Evolutionary conservation across 2,113 vertebrate genomes (phyloP), one percentile per base, ranked within the genome.

Genomic region (Microcebus griseorufus): DNA sequence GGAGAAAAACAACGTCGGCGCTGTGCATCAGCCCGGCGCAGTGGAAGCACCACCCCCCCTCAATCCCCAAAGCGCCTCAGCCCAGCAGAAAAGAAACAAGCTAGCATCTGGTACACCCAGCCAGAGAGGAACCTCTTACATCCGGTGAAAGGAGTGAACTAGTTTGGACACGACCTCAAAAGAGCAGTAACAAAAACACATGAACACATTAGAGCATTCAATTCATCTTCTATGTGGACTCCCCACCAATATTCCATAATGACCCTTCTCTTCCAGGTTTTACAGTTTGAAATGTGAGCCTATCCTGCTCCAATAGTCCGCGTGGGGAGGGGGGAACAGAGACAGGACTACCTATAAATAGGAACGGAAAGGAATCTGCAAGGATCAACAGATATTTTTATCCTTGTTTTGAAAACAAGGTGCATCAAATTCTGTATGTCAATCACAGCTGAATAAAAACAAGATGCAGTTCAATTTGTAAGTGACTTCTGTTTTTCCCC

Each of bases 331-430:
- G 72, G n/a, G 65, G 11, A 25, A 45, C 0, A 64, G 87, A 62
- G 25, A 60, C 32, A 91, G 60, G 79, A 37, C 78, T 86, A 83
- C 81, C 87, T 89, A 70, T 65, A 95, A 97, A n/a, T 60, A 89
- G 62, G n/a, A 80, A 75, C 72, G 87, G 73, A 93, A 85, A 96
- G 81, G 78, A 95, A 90, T 94, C 70, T 34, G 70, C 72, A 37
- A 82, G 83, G 69, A 72, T 42, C 70, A 67, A 81, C 70, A 67
- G 73, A 18, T 37, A 78, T 18, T 45, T 72, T 79, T 58, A n/a
- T 76, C 95, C 55, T 70, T 75, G 42, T 94, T 96, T 76, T 80
- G 58, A 65, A 83, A 93, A 81, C 97, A 96, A 93, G 96, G 97
- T 79, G 97, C 58, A 62, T 92, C 95, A 81, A 93, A 90, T 82